Base-by-base conservation (phyloP, 2,797 vertebrate species). In the Jordanella pulchra region DNA sequence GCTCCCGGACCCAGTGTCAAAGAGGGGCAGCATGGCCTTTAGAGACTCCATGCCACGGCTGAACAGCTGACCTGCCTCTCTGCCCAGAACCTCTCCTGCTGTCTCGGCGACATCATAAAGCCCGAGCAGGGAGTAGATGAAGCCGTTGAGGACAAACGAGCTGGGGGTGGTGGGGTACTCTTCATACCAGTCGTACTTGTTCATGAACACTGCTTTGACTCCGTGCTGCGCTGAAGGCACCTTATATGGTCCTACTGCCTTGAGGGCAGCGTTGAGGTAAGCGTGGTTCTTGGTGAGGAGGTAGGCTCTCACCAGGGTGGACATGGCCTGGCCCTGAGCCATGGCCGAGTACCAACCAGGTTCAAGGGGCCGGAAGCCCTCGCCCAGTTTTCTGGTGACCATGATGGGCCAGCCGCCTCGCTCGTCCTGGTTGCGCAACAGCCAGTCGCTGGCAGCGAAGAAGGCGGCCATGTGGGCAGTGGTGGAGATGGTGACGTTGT, bases 281-380 rank as follows among this genome's bases (percentile, higher is more conserved):
- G 58, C 9, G 39, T 94, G 95, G 65, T 99, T 96, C 89, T 95
- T 97, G 7, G 97, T 99, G 79, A 99, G 90, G n/a, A 97, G 93
- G 88, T 97, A 98, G 1, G 97, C 97, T 77, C 98, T 89, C 77
- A 99, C 97, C 82, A 99, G 86, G 0, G 97, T 99, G 15, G 98
- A 99, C 89, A 99, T 99, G 84, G 97, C 98, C 89, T 99, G 98
- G 17, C 98, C 98, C 64, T 99, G 98, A 1, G 98, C 98, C 98
- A 99, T 99, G 85, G 97, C 98, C 0, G 98, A 99, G 91, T 99
- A 99, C 98, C 98, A 99, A 67, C 98, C 98, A 0, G 97, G 97
- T 47, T 99, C 98, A 87, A 99, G 80, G 0, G 98, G 92, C 32
- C 88, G 95, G 87, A 99, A 99, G 18, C 98, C 97, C 45, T 99